Evolutionary conservation across 2,113 vertebrate species (phyloP).

Genomic region (Sus scrofa): T2T-Sscrofa CM000820.6:12147501-12148000

Average conservation of each 20-base stretch:
- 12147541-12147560: neutral
- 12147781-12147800: neutral
- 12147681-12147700: neutral
- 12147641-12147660: neutral
- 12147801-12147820: neutral
- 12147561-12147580: neutral
- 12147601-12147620: neutral
- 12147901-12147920: neutral
- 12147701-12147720: neutral
- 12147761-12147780: constrained; percentile 1
- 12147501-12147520: neutral
- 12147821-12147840: neutral
- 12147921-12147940: neutral
- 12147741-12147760: constrained; percentile 2
- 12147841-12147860: neutral
- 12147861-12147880: neutral
- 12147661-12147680: constrained; percentile 17
- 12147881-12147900: neutral
- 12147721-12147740: neutral
- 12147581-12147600: neutral
- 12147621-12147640: neutral
- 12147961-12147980: constrained; percentile 1
- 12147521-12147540: neutral
- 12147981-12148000: constrained; percentile 6
- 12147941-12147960: constrained; percentile 30